phyloP scores from a whole-genome alignment of 2,113 vertebrate genomes.

The Oreocharis arfaki region DNA sequence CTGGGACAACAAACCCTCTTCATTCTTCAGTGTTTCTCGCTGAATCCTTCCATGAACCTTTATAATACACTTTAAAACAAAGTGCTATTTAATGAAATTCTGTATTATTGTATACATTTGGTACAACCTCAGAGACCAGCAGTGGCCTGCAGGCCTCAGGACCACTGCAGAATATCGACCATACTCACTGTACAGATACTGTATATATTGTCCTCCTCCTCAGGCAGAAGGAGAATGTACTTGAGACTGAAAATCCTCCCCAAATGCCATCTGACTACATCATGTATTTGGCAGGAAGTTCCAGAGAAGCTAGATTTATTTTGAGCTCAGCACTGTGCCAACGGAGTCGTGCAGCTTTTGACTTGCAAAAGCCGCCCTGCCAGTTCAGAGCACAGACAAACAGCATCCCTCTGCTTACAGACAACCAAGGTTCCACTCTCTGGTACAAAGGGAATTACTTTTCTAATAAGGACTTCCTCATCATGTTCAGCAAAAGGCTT shows the following conservation, averaged over 20 bases:
- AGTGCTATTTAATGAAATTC: background rate
- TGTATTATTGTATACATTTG: background rate
- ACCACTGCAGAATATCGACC: background rate
- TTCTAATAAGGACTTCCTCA: background rate
- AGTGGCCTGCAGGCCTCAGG: background rate
- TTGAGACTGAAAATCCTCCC: background rate
- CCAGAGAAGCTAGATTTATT: conserved; percentile 3
- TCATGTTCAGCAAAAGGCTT: background rate
- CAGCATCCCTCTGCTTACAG: background rate
- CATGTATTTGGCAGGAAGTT: conserved; percentile 19
- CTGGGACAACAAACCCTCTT: background rate
- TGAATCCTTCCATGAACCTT: background rate
- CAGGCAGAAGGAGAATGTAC: background rate
- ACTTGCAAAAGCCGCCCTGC: background rate
- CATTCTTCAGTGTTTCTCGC: background rate
- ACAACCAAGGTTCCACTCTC: background rate
- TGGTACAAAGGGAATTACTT: background rate
- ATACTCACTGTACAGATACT: background rate
- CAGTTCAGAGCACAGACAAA: background rate
- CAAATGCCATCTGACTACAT: conserved; percentile 28
- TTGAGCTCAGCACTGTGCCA: conserved; percentile 16
- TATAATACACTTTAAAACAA: background rate
- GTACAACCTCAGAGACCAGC: background rate
- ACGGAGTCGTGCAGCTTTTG: background rate
- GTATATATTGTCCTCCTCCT: background rate